These are phyloP conservation scores for Callorhinus ursinus DNA, from an alignment of 2,113 vertebrate species.

Conservation along the genomic window DNA sequence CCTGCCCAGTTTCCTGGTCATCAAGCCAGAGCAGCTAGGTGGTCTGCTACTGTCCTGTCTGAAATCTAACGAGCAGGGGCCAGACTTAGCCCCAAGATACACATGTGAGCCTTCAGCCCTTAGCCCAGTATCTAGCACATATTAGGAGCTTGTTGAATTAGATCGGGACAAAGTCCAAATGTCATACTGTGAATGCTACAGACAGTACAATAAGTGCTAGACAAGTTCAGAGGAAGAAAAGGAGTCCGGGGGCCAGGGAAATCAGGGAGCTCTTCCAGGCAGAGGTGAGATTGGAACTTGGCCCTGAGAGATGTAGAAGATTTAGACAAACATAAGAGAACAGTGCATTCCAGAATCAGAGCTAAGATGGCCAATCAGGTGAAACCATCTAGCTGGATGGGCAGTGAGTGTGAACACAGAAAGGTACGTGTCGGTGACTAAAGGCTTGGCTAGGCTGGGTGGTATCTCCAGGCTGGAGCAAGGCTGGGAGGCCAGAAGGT, in stretches of 20 bases:
- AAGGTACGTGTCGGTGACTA: background rate
- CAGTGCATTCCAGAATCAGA: background rate
- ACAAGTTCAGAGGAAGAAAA: background rate
- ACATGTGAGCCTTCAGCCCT: background rate
- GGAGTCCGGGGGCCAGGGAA: background rate
- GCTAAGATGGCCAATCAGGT: background rate
- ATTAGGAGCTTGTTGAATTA: background rate
- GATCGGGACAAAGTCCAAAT: background rate
- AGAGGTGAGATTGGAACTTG: background rate
- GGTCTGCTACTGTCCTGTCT: background rate
- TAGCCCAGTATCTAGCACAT: background rate
- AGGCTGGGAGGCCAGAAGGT: background rate
- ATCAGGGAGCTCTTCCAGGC: background rate
- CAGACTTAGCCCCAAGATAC: background rate
- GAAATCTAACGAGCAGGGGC: background rate
- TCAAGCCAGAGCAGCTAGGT: background rate
- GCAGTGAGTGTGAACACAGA: background rate
- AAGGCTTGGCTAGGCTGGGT: background rate
- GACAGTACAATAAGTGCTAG: background rate
- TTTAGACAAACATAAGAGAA: background rate
- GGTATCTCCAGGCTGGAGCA: background rate
- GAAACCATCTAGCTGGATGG: background rate
- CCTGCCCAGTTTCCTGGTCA: background rate
- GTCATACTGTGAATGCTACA: background rate
- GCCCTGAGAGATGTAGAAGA: background rate